Percentiles rank a stretch among this genome's conserved stretches.
These are phyloP conservation scores for Pseudopipra pipra DNA, from an alignment of 2,113 vertebrate genomes.

Conservation along the genomic window DNA sequence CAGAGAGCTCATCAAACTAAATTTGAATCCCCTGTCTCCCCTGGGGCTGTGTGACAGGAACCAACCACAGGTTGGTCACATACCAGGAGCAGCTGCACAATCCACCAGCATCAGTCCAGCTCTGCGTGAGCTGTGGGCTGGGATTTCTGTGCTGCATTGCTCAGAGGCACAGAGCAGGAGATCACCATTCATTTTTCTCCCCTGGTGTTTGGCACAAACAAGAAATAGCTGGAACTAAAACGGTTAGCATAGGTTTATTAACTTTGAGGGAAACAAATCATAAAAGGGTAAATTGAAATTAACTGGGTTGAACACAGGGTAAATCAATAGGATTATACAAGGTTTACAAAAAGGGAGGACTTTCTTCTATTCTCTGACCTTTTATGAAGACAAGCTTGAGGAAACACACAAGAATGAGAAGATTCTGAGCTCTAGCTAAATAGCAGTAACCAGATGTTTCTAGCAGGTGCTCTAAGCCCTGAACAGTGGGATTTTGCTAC, in stretches of 20 bases:
- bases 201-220: neutral
- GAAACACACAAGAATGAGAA: neutral
- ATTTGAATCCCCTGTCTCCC: neutral
- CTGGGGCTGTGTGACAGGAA: neutral
- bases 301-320: neutral
- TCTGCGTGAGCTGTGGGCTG: neutral
- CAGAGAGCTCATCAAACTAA: neutral
- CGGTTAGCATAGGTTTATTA: constrained; percentile 32
- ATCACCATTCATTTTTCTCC: neutral
- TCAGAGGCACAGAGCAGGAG: neutral
- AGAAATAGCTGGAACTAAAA: constrained; percentile 27
- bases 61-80: neutral
- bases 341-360: neutral
- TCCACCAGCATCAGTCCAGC: neutral
- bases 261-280: constrained; percentile 20
- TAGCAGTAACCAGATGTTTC: neutral
- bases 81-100: neutral
- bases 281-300: constrained; percentile 23
- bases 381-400: neutral
- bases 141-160: neutral
- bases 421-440: neutral
- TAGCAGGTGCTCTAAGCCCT: neutral
- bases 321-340: constrained; percentile 6
- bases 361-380: neutral
- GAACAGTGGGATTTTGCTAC: neutral